These are phyloP conservation scores for Lepidocyrtoides sp. DNA, from an alignment of 2,888 invertebrate genomes.

Conservation along the genomic window DNA sequence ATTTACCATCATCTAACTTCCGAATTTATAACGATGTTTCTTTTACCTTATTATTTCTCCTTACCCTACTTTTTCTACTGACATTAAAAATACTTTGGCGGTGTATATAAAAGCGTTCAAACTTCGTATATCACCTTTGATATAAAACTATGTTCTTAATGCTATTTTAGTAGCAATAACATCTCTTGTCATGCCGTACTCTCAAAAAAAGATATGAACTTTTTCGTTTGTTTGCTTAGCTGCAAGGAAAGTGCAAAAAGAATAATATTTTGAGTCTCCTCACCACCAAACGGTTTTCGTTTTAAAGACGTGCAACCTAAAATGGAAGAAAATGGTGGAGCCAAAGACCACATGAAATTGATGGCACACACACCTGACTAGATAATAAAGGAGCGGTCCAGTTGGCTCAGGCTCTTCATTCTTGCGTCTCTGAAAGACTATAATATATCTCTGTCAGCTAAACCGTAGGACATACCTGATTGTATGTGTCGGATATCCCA, in stretches of 20 bases:
- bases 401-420: conserved; percentile 7
- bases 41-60: background rate
- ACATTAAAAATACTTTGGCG: no score
- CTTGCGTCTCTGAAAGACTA: background rate
- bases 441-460: no score
- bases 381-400: conserved; percentile 34
- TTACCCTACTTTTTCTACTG: background rate
- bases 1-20: background rate
- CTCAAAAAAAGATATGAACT: background rate
- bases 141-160: background rate
- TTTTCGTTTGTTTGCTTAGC: conserved; percentile 16
- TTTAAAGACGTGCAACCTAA: background rate
- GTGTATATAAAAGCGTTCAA: no score
- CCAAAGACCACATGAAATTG: conserved; percentile 30
- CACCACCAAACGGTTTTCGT: background rate
- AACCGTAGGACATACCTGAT: background rate
- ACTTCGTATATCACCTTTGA: background rate
- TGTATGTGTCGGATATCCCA: background rate
- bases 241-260: background rate
- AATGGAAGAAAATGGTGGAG: background rate
- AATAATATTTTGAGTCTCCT: background rate
- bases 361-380: conserved; percentile 52
- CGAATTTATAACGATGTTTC: background rate
- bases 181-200: background rate
- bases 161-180: background rate